A percentile compares a stretch with the other conserved stretches of the same genome.
These are phyloP conservation scores for Allobates femoralis DNA, from an alignment of 2,797 vertebrate genomes.

Conservation along the genomic window DNA sequence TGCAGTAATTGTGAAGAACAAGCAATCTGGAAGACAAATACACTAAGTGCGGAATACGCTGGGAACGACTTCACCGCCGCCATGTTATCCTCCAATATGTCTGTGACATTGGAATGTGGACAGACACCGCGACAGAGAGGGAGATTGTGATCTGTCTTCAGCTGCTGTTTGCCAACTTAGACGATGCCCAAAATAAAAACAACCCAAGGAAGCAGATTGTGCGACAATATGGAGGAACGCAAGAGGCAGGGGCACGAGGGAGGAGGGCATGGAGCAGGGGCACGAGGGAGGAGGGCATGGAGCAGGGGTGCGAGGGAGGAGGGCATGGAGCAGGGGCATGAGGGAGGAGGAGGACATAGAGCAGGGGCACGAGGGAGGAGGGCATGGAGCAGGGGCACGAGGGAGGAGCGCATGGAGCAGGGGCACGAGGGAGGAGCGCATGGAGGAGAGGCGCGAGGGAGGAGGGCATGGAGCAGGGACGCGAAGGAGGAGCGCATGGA, in stretches of 20 bases:
- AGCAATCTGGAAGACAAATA: neutral
- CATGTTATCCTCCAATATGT: conserved; percentile 29
- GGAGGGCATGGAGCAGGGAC: no score
- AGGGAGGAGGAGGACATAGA: no score
- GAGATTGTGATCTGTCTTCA: conserved; percentile 28
- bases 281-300: no score
- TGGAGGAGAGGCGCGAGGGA: no score
- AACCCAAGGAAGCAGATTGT: conserved; percentile 21
- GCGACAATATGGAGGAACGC: neutral
- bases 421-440: no score
- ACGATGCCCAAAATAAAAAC: conserved; percentile 6
- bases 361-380: no score
- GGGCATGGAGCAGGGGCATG: no score
- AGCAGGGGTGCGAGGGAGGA: no score
- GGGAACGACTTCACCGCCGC: neutral
- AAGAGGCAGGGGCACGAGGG: neutral
- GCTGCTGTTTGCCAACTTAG: conserved; percentile 25
- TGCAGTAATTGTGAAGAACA: neutral
- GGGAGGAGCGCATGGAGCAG: no score
- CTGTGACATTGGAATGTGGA: neutral
- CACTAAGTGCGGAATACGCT: neutral
- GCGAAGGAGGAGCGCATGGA: no score
- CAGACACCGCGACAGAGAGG: neutral
- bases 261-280: no score
- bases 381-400: no score